These are phyloP conservation scores for Microplitis manilae DNA, from an alignment of 2,888 invertebrate species.

Conservation along the genomic window DNA sequence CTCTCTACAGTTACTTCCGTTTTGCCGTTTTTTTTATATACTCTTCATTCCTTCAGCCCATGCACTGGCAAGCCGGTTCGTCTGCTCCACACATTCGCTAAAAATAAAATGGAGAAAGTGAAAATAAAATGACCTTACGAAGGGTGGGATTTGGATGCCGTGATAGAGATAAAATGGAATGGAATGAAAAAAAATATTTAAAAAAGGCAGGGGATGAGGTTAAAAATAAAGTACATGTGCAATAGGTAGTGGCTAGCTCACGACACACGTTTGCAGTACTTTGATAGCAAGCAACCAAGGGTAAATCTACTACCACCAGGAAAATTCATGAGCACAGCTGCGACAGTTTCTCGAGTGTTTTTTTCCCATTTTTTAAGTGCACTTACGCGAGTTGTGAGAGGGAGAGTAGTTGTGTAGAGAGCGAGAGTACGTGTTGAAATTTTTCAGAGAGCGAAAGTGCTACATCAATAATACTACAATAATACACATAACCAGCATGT, in stretches of 20 bases:
- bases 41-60: conserved; percentile 28
- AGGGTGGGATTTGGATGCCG: background rate
- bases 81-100: conserved; percentile 46
- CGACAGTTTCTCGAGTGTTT: conserved; percentile 56
- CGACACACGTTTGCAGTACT: background rate
- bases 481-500: background rate
- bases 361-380: conserved; percentile 63
- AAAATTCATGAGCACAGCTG: conserved; percentile 58
- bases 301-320: conserved; percentile 26
- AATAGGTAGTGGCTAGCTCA: background rate
- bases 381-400: conserved; percentile 52
- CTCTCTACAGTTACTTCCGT: conserved; percentile 33
- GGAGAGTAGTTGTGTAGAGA: conserved; percentile 20
- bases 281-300: background rate
- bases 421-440: conserved; percentile 2
- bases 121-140: conserved; percentile 62
- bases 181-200: conserved; percentile 8
- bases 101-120: conserved; percentile 65
- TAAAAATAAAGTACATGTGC: background rate
- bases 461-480: conserved; percentile 3
- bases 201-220: background rate
- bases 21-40: conserved; percentile 29
- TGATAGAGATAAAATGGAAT: conserved; percentile 11
- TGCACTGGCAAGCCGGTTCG: conserved; percentile 36
- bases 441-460: conserved; percentile 8